Evolutionary conservation across 2,113 vertebrate species (phyloP), one percentile per base, ranked within the genome.

Genomic region (Lucifuga dentata): DNA sequence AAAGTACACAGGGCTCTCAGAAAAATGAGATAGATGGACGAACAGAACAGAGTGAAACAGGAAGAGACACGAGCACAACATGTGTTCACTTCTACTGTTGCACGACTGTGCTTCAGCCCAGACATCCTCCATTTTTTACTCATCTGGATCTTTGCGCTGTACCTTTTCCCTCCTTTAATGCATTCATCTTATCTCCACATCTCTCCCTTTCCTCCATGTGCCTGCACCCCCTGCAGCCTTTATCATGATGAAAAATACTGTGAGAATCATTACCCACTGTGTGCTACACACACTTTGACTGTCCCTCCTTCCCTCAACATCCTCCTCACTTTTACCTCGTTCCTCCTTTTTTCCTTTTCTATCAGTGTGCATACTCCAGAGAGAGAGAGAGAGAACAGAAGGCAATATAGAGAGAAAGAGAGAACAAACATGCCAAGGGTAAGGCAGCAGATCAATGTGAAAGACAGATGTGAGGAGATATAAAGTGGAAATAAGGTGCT

Each of bases 381-480:
- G 78, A 15, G 32, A 5, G 5, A 36, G 66, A 62, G n/a, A 29
- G 17, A 57, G 33, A 81, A 60, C 58, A 52, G 59, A 58, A 56
- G 38, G 61, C 23, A 8, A 60, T 38, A 60, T 58, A 44, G 56
- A 55, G 64, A 70, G 78, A 79, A 69, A 55, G 38, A 3, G 16
- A 44, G 51, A 85, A 74, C 78, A 81, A 76, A 76, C 70, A 68
- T 35, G 58, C 69, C 67, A 68, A 12, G 38, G 36, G 23, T 61
- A 67, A 57, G 35, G 65, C 44, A 63, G 69, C 23, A 51, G 83
- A 84, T 86, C 84, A 80, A 86, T 86, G 66, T 68, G 75, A 44
- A 63, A 83, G 81, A 81, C 61, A 50, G 76, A 81, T 80, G 65
- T 66, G 68, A 43, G 65, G 40, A 24, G 67, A 50, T 57, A 63